Percentiles rank a stretch among this genome's conserved stretches.
These are phyloP conservation scores for Cryptoleucopteryx plumbea DNA, from an alignment of 2,113 vertebrate species.

Conservation along the genomic window DNA sequence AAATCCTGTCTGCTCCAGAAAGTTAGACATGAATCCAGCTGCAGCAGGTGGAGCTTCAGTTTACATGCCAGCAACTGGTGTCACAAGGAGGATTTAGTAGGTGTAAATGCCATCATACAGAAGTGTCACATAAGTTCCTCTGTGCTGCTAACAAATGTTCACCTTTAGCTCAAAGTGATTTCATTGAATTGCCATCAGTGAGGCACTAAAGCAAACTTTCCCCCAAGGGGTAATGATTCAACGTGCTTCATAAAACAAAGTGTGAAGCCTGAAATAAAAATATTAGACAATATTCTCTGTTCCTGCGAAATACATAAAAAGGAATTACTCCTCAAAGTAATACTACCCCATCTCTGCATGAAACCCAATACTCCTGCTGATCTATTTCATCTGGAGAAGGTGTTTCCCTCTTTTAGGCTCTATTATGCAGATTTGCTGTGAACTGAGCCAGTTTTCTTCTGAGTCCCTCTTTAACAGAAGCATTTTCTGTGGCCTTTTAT, in stretches of 20 bases:
- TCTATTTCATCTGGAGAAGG: not conserved
- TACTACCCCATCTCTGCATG: not conserved
- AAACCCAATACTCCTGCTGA: not conserved
- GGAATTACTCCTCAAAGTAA: not conserved
- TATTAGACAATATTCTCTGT: not conserved
- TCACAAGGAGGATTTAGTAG: not conserved
- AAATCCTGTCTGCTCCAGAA: slow-evolving; percentile 7
- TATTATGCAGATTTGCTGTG: not conserved
- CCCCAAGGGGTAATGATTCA: not conserved
- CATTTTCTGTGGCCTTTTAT: not conserved
- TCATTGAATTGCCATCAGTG: not conserved
- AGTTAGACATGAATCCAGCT: slow-evolving; percentile 3
- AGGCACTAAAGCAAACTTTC: not conserved
- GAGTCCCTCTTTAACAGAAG: not conserved
- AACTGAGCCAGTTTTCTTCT: not conserved
- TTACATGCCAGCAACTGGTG: rapidly evolving
- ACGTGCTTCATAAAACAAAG: slow-evolving; percentile 1
- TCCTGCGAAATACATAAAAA: not conserved
- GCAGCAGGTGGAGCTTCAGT: slow-evolving; percentile 11
- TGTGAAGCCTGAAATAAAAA: slow-evolving; percentile 31
- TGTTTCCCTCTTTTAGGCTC: not conserved
- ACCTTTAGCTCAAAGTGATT: slow-evolving; percentile 13
- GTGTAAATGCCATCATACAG: not conserved
- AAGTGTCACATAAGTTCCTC: not conserved
- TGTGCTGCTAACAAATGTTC: not conserved